Conservation (phyloP, 2,888 invertebrate species). For the Zaprionus obscuricornis region DNA sequence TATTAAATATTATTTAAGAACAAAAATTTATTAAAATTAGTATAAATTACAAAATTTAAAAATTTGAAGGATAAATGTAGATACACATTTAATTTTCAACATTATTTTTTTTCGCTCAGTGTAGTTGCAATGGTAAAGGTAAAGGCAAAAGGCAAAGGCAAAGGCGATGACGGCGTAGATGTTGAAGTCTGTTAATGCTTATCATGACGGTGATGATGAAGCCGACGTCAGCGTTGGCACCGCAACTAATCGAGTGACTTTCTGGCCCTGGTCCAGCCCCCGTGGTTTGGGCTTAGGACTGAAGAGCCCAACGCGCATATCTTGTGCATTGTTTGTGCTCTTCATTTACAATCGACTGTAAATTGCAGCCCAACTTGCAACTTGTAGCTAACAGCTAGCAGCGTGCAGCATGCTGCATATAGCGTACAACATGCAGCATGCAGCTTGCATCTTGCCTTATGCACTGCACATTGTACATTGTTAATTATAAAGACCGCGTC, state of each 20-base stretch:
- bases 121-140: not conserved
- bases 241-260: constrained; percentile 74
- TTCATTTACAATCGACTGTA: constrained; percentile 64
- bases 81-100: too few relatives aligned
- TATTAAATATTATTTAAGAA: too few relatives aligned
- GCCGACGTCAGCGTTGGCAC: constrained; percentile 63
- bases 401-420: constrained; percentile 45
- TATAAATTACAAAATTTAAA: too few relatives aligned
- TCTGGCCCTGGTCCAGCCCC: constrained; percentile 61
- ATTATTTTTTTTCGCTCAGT: too few relatives aligned
- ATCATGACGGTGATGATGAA: constrained; percentile 67
- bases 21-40: too few relatives aligned
- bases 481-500: constrained; percentile 62
- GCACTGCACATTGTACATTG: constrained; percentile 46
- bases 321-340: constrained; percentile 61
- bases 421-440: constrained; percentile 30
- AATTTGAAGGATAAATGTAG: too few relatives aligned
- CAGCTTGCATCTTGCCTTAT: constrained; percentile 43
- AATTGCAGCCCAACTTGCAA: constrained; percentile 49
- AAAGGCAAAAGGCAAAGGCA: constrained; percentile 24
- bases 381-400: constrained; percentile 24
- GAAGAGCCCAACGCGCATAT: constrained; percentile 20
- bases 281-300: constrained; percentile 27
- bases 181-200: constrained; percentile 68
- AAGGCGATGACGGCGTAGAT: constrained; percentile 70